Evolutionary conservation across 2,888 invertebrate genomes (phyloP).

Genomic region (Amphipyra berbera): DNA sequence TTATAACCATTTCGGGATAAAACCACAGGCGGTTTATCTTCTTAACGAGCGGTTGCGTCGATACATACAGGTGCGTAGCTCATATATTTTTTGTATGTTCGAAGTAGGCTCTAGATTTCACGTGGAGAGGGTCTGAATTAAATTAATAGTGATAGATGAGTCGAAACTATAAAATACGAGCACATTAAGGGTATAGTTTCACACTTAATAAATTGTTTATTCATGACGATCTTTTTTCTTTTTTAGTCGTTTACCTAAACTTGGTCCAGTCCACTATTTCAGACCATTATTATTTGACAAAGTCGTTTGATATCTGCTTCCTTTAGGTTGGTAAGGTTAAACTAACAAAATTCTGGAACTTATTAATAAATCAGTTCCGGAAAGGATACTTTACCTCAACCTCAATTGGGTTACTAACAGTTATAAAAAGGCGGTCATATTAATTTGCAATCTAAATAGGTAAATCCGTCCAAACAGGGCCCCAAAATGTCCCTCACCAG

Average conservation of each 20-base stretch:
- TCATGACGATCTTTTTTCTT: slow-evolving; percentile 19
- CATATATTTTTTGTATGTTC: slow-evolving; percentile 39
- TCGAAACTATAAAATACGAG: slow-evolving; percentile 46
- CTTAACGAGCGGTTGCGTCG: slow-evolving; percentile 56
- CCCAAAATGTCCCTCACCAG: too few species aligned
- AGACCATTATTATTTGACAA: too few species aligned
- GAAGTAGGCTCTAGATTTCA: slow-evolving; percentile 20
- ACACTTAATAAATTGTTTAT: slow-evolving; percentile 46
- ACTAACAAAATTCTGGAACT: too few species aligned
- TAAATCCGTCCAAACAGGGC: too few species aligned
- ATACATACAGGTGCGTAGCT: slow-evolving; percentile 31
- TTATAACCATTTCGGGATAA: slow-evolving; percentile 52
- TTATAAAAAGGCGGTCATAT: too few species aligned
- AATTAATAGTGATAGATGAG: slow-evolving; percentile 51
- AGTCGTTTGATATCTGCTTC: too few species aligned
- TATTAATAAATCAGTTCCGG: too few species aligned
- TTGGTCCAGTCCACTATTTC: too few species aligned
- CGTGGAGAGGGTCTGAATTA: slow-evolving; percentile 42
- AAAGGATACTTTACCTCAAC: too few species aligned
- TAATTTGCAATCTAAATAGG: too few species aligned
- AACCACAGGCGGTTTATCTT: slow-evolving; percentile 65
- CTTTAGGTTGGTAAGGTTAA: too few species aligned
- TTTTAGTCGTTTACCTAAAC: slow-evolving; percentile 21
- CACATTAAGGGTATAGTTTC: slow-evolving; percentile 18
- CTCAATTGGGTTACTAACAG: too few species aligned